Evolutionary conservation across 2,888 invertebrate genomes (phyloP).

Genomic region (Capitulum mitella): DNA sequence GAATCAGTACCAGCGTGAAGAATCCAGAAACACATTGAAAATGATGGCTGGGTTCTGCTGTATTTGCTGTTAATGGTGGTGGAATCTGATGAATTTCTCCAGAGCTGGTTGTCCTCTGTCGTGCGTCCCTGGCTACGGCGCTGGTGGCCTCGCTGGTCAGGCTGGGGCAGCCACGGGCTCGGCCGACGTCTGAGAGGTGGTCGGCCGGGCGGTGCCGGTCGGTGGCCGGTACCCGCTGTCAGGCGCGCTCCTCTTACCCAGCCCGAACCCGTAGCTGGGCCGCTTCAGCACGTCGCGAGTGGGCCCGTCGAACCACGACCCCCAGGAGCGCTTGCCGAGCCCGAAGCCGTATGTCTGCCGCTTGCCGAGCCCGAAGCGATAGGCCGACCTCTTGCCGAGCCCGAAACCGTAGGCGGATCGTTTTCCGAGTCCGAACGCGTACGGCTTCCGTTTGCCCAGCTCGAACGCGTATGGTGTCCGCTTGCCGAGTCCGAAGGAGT

Average conservation of each 20-base stretch:
- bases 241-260: background rate
- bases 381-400: background rate
- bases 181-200: no score
- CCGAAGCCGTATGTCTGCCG: constrained; percentile 3
- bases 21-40: no score
- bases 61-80: no score
- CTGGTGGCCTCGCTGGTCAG: no score
- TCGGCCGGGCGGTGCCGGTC: no score
- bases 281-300: background rate
- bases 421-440: background rate
- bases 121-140: no score
- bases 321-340: constrained; percentile 2
- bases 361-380: background rate
- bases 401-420: background rate
- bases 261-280: constrained; percentile 11
- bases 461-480: background rate
- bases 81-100: no score
- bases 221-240: no score
- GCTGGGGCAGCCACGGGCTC: no score
- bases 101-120: no score
- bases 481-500: background rate
- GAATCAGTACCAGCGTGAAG: no score
- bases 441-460: background rate
- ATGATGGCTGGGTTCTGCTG: no score
- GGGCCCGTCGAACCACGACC: background rate